Percentiles rank a stretch among this genome's conserved stretches.
phyloP scores from a whole-genome alignment of 2,888 invertebrate genomes.

The Trissolcus brochymenae region DNA sequence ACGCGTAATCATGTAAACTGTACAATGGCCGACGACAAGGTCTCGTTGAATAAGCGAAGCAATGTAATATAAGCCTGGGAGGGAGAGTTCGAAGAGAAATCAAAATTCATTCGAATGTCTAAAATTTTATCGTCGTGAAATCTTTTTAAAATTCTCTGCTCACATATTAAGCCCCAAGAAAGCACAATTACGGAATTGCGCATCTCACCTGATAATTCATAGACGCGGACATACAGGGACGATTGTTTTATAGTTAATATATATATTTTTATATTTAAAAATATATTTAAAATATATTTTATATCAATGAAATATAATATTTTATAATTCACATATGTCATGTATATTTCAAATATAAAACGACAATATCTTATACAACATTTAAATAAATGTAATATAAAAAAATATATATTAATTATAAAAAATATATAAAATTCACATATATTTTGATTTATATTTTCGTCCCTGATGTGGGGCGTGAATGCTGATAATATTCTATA shows the following conservation, averaged over 20 bases:
- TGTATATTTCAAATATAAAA: too few species aligned
- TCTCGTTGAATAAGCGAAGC: conserved; percentile 61
- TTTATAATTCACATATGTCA: too few species aligned
- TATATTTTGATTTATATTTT: too few species aligned
- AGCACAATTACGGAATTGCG: conserved; percentile 48
- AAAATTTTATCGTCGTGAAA: conserved; percentile 67
- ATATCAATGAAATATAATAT: too few species aligned
- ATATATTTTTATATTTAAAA: too few species aligned
- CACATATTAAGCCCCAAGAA: conserved; percentile 46
- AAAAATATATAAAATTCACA: too few species aligned
- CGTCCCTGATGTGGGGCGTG: neutral
- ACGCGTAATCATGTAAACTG: conserved; percentile 71
- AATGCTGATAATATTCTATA: conserved; percentile 32
- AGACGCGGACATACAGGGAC: too few species aligned
- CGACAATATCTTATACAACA: too few species aligned
- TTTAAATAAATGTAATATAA: too few species aligned
- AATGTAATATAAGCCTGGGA: conserved; percentile 7
- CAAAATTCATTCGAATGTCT: conserved; percentile 68
- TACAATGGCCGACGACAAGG: conserved; percentile 66
- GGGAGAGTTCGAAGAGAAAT: conserved; percentile 36
- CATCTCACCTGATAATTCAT: conserved; percentile 32
- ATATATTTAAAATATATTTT: too few species aligned
- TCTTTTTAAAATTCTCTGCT: conserved; percentile 51
- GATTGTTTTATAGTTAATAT: too few species aligned
- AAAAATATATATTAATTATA: too few species aligned